Evolutionary conservation across 2,113 vertebrate genomes (phyloP).

Genomic region (Thinocorus orbignyianus): DNA sequence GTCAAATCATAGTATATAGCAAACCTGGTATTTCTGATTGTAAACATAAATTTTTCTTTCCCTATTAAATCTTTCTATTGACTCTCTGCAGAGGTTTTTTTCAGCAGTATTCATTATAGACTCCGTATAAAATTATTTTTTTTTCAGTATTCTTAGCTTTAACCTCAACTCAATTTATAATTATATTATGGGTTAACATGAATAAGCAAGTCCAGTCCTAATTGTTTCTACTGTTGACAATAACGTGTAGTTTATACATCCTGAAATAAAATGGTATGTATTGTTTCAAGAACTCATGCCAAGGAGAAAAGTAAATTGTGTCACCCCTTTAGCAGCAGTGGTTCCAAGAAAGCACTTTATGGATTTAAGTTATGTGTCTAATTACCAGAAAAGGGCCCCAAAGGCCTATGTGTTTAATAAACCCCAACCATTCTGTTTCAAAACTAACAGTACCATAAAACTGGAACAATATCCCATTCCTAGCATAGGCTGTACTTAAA

Average conservation of each 20-base stretch:
- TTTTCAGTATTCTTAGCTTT: background rate
- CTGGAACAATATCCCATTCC: background rate
- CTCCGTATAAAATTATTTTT: background rate
- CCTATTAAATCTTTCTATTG: background rate
- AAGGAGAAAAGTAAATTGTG: constrained; percentile 29
- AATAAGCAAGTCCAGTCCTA: background rate
- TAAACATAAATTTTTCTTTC: background rate
- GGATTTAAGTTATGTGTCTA: constrained; percentile 10
- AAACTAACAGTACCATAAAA: background rate
- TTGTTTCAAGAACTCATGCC: background rate
- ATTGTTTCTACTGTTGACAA: constrained; percentile 15
- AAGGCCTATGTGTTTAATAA: constrained; percentile 10
- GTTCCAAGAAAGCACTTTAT: constrained; percentile 31
- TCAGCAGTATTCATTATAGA: background rate
- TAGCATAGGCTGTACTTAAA: background rate
- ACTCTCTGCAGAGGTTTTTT: background rate
- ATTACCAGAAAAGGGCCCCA: constrained; percentile 29
- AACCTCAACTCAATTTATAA: background rate
- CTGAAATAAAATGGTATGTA: constrained; percentile 18
- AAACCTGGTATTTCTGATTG: background rate
- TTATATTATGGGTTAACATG: background rate
- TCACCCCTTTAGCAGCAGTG: background rate
- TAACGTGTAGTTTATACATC: background rate
- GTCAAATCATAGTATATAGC: background rate
- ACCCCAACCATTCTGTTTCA: background rate